phyloP scores from a whole-genome alignment of 2,797 vertebrate genomes.

The Manis crassicaudata region DNA sequence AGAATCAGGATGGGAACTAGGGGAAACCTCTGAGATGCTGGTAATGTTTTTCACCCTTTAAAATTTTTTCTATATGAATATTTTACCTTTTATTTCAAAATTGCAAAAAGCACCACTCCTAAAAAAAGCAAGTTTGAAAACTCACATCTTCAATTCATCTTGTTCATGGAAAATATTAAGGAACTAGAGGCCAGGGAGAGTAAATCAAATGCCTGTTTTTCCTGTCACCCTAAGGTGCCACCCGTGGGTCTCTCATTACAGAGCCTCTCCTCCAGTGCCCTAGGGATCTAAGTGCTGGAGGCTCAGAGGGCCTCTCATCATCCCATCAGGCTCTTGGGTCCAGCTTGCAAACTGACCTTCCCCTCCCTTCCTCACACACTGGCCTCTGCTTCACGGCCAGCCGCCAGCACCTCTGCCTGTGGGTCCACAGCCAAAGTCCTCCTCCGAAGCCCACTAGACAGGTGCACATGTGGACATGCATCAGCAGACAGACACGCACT shows the following conservation, averaged over 20 bases:
- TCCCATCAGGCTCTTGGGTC: neutral
- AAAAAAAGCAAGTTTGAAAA: neutral
- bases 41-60: neutral
- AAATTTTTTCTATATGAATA: neutral
- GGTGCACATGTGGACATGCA: neutral
- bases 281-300: neutral
- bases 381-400: neutral
- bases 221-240: neutral
- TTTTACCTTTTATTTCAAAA: slow-evolving; percentile 10
- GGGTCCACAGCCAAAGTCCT: neutral
- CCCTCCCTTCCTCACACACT: neutral
- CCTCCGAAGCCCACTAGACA: neutral
- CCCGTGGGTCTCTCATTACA: neutral
- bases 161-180: neutral
- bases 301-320: neutral
- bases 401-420: neutral
- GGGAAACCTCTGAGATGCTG: neutral
- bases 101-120: neutral
- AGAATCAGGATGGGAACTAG: neutral
- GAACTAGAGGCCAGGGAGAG: neutral
- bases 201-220: neutral
- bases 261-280: neutral
- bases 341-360: neutral
- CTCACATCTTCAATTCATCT: neutral
- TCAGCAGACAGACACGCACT: accelerated